Evolutionary conservation across 2,797 vertebrate species (phyloP).

Genomic region (Lacerta viridis): DNA sequence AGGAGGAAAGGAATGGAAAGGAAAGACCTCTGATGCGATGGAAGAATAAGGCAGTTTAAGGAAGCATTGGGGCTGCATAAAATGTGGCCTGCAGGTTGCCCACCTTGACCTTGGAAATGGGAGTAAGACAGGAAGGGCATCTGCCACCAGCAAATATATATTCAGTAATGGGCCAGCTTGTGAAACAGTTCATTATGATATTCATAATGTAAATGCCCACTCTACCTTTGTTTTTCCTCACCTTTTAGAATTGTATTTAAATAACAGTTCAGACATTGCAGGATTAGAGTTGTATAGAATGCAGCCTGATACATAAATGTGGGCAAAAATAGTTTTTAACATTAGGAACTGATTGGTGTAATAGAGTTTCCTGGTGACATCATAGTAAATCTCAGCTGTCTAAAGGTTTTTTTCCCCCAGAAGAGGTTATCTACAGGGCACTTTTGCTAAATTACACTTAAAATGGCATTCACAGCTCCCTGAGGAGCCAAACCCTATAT

Average conservation of each 20-base stretch:
- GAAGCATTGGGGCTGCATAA: too few relatives aligned
- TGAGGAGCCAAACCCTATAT: constrained; percentile 43
- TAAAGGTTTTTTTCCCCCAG: constrained; percentile 61
- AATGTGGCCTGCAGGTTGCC: too few relatives aligned
- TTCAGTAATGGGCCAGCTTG: neutral
- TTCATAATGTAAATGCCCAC: neutral
- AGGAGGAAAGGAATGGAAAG: too few relatives aligned
- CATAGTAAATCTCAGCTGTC: constrained; percentile 69
- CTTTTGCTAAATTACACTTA: constrained; percentile 61
- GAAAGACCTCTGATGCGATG: too few relatives aligned
- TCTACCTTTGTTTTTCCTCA: neutral
- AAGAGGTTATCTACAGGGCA: constrained; percentile 69
- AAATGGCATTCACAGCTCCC: constrained; percentile 53
- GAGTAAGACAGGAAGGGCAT: neutral
- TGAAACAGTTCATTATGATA: neutral
- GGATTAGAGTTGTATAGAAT: constrained; percentile 18
- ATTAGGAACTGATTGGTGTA: constrained; percentile 67
- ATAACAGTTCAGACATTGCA: constrained; percentile 52
- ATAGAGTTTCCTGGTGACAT: constrained; percentile 74
- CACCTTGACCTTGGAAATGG: too few relatives aligned
- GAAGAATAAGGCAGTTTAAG: too few relatives aligned
- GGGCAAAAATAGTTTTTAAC: constrained; percentile 63
- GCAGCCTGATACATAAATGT: constrained; percentile 47
- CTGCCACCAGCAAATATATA: neutral
- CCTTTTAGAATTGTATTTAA: constrained; percentile 41